Conservation (phyloP, 2,888 invertebrate species). For the Chesias legatella region DNA sequence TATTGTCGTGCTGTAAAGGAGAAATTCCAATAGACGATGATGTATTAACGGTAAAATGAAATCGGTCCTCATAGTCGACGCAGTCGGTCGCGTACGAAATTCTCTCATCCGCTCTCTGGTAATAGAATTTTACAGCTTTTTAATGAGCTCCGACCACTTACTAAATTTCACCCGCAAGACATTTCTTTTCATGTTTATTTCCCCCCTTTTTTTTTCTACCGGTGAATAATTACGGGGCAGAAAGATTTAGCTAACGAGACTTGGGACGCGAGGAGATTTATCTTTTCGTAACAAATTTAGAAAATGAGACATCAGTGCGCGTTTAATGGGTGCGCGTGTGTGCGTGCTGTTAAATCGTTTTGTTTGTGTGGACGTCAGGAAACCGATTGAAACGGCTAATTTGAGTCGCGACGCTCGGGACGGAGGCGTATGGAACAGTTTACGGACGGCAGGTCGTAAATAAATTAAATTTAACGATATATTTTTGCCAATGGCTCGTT, state of each 20-base stretch:
- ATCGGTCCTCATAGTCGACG: slow-evolving; percentile 26
- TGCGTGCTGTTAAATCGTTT: slow-evolving; percentile 41
- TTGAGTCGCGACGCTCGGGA: slow-evolving; percentile 51
- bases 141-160: slow-evolving; percentile 73
- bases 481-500: slow-evolving; percentile 40
- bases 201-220: slow-evolving; percentile 47
- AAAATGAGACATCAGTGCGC: slow-evolving; percentile 75
- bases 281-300: slow-evolving; percentile 77
- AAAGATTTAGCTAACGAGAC: slow-evolving; percentile 75
- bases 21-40: slow-evolving; percentile 32
- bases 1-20: slow-evolving; percentile 32
- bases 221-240: slow-evolving; percentile 71
- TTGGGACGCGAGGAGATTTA: slow-evolving; percentile 70
- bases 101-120: slow-evolving; percentile 55
- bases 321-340: slow-evolving; percentile 38
- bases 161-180: slow-evolving; percentile 63
- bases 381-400: slow-evolving; percentile 70
- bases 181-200: slow-evolving; percentile 68
- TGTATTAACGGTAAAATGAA: slow-evolving; percentile 24
- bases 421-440: slow-evolving; percentile 36
- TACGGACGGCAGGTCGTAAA: slow-evolving; percentile 58
- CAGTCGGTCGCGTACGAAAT: slow-evolving; percentile 39
- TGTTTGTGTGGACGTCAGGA: slow-evolving; percentile 49
- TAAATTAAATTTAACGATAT: slow-evolving; percentile 46
- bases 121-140: slow-evolving; percentile 76